phyloP scores from a whole-genome alignment of 2,797 vertebrate species.

The Parambassis ranga region DNA sequence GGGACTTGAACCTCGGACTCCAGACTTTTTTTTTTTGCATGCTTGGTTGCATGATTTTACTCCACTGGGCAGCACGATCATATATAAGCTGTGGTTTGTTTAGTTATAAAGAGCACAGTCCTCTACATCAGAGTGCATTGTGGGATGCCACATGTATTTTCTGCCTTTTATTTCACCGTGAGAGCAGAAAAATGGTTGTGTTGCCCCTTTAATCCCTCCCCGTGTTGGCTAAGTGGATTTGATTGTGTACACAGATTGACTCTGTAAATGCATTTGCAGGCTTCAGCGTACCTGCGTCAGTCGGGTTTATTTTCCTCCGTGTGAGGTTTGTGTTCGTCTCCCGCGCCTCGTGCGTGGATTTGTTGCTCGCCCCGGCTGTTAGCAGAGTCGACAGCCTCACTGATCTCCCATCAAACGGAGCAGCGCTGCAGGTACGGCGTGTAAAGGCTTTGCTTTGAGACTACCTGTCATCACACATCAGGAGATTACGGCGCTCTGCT shows the following conservation, averaged over 20 bases:
- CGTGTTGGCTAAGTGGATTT: conserved; percentile 13
- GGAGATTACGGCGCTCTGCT: conserved; percentile 59
- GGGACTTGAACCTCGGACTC: too few relatives aligned
- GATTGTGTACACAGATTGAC: conserved; percentile 2
- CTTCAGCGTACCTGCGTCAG: conserved; percentile 54
- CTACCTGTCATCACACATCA: conserved; percentile 76
- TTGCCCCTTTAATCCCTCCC: too few relatives aligned
- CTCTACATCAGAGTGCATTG: too few relatives aligned
- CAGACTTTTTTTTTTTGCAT: too few relatives aligned
- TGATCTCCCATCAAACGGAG: conserved; percentile 74
- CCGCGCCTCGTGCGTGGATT: conserved; percentile 51
- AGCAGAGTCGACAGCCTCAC: conserved; percentile 70
- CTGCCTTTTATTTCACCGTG: too few relatives aligned
- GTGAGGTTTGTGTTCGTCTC: conserved; percentile 53
- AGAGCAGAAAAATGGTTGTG: too few relatives aligned
- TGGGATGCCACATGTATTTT: too few relatives aligned
- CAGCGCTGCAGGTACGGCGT: conserved; percentile 71
- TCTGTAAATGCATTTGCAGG: neutral
- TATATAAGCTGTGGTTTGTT: too few relatives aligned
- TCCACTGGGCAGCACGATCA: too few relatives aligned
- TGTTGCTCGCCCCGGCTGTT: conserved; percentile 60
- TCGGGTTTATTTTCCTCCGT: too few relatives aligned
- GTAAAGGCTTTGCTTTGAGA: conserved; percentile 71
- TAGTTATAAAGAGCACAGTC: too few relatives aligned
- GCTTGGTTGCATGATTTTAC: too few relatives aligned